A percentile compares a stretch with the other conserved stretches of the same genome.
phyloP scores from a whole-genome alignment of 35 echinoderm and acorn worm genomes.

The Apostichopus parvimensis region DNA sequence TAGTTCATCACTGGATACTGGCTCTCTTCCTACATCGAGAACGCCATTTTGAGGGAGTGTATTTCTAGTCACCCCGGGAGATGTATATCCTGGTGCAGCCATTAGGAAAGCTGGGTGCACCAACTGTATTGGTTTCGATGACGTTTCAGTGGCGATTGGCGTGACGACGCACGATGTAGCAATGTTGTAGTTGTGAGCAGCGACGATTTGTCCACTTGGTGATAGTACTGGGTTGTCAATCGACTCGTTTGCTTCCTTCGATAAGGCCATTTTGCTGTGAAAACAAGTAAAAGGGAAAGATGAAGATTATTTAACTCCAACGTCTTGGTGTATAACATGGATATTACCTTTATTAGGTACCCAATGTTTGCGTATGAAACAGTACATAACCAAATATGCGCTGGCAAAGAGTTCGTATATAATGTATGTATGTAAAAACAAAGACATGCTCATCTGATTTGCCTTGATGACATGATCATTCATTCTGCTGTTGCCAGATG shows the following conservation, averaged over 20 bases:
- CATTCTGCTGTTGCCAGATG: no score
- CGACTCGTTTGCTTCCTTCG: background rate
- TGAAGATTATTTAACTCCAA: no score
- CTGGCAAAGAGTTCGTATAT: no score
- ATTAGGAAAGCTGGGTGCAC: slow-evolving; percentile 57
- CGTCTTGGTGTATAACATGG: no score
- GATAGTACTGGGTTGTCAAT: background rate
- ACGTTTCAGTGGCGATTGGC: background rate
- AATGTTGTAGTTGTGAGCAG: background rate
- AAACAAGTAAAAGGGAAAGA: no score
- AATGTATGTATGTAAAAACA: no score
- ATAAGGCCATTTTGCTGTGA: background rate
- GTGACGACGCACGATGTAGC: background rate
- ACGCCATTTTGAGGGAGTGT: background rate
- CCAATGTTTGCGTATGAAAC: no score
- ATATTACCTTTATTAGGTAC: no score
- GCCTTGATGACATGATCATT: no score
- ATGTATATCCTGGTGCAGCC: background rate
- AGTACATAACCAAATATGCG: no score
- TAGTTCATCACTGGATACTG: background rate
- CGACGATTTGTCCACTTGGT: background rate
- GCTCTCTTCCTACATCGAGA: background rate
- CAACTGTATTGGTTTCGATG: slow-evolving; percentile 51
- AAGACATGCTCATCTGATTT: no score
- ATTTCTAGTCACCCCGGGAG: background rate